Evolutionary conservation across 2,797 vertebrate species (phyloP).

Genomic region (Ceryle rudis): DNA sequence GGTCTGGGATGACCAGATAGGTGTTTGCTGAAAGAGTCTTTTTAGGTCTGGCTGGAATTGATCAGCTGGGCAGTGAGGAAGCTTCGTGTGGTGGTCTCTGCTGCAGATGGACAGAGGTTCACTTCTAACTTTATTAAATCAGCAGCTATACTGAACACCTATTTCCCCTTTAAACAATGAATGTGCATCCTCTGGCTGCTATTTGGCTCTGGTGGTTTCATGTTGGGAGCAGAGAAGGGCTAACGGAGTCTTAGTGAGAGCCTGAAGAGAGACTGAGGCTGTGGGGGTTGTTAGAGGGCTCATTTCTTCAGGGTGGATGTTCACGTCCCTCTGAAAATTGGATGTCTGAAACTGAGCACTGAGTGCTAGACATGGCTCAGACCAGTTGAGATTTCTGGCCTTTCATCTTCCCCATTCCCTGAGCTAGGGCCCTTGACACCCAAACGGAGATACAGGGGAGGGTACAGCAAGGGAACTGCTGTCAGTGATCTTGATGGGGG

Average conservation of each 20-base stretch:
- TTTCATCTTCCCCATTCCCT: not conserved
- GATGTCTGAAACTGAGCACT: not conserved
- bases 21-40: not conserved
- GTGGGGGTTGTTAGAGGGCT: not conserved
- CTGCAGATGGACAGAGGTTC: not conserved
- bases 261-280: not conserved
- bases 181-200: not conserved
- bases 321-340: not conserved
- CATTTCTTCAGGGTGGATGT: not conserved
- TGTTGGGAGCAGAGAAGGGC: not conserved
- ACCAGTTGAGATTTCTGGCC: not conserved
- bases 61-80: accelerated
- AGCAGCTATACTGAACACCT: not conserved
- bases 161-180: not conserved
- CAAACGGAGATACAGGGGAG: accelerated
- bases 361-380: not conserved
- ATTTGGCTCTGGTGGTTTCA: not conserved
- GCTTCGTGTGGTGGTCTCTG: not conserved
- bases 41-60: not conserved
- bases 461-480: not conserved
- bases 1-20: not conserved
- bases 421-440: accelerated
- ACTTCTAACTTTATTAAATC: not conserved
- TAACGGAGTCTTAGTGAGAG: accelerated
- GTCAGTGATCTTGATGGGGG: not conserved